Base-by-base conservation (phyloP, 2,888 invertebrate genomes). In the Antheraea assamensis region DNA sequence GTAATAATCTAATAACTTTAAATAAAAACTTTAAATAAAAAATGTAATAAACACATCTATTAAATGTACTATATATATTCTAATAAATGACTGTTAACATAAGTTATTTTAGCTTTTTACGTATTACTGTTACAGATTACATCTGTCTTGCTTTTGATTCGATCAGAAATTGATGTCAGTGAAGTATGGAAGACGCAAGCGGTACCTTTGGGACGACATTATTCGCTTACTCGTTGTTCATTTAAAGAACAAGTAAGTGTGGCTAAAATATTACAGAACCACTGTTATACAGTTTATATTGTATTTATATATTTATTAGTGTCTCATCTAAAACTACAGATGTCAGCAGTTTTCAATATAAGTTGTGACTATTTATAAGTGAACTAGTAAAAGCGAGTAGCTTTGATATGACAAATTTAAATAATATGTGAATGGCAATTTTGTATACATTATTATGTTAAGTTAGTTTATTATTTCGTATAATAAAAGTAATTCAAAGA, bases 171-270 rank as follows among this genome's bases (percentile, higher is more conserved):
- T 35, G n/a, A 68, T 35, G 35, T 68, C 13, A 68, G 35, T n/a
- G 35, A 68, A 68, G 13, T 35, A 68, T 35, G 35, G 68, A 68
- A 68, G 17, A 8, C 35, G 21, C 68, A 35, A 68, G 21, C n/a
- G 35, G 35, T 35, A 68, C 68, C 68, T 68, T 35, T 68, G 68
- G 68, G 68, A n/a, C 68, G 68, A 10, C 35, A 68, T 68, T 68
- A 68, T 68, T 68, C 35, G 21, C 68, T 68, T 35, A 68, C 68
- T 19, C 31, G 35, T 2, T 68, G 68, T 68, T 35, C 35, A 35
- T 68, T 68, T 35, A 68, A 68, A 7, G 35, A 31, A 3, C 68
- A 68, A 68, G 68, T 68, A 68, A 68, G 68, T 68, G 13, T 64
- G 30, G 2, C 17, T 30, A 24, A 58, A 55, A 4, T 55, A 24